phyloP scores from a whole-genome alignment of 37 sponge, comb jelly and placozoan genomes.

The Haliclona indistincta region DNA sequence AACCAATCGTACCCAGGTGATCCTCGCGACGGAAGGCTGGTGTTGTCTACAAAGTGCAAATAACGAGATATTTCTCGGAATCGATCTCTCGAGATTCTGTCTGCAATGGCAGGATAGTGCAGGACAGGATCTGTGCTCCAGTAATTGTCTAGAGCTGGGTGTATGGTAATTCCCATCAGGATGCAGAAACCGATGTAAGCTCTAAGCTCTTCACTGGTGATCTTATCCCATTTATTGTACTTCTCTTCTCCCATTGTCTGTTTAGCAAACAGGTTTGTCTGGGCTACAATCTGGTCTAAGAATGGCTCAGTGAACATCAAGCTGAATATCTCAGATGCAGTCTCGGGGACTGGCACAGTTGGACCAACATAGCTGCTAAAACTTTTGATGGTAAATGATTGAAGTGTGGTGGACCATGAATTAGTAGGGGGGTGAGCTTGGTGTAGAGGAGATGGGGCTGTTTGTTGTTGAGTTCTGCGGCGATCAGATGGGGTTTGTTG shows the following conservation, averaged over 20 bases:
- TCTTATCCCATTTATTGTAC: neutral
- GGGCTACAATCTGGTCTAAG: constrained; percentile 8
- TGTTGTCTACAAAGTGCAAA: constrained; percentile 25
- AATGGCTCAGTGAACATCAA: constrained; percentile 10
- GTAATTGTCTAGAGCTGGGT: constrained; percentile 19
- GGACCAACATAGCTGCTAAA: constrained; percentile 28
- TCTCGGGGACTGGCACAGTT: neutral
- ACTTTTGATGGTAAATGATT: neutral
- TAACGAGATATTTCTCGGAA: constrained; percentile 15
- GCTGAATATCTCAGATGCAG: neutral
- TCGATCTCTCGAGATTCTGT: constrained; percentile 14
- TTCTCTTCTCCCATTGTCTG: too few species aligned
- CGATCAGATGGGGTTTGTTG: too few species aligned
- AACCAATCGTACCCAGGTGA: constrained; percentile 16
- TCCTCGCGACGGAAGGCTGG: constrained; percentile 8
- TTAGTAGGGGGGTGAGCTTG: neutral
- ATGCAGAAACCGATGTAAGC: constrained; percentile 32
- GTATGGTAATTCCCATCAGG: constrained; percentile 25
- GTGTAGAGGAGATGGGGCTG: too few species aligned
- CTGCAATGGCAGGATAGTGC: constrained; percentile 23
- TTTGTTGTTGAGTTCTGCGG: too few species aligned
- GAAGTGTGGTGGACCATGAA: constrained; percentile 11
- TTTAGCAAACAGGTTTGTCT: too few species aligned
- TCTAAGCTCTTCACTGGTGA: constrained; percentile 15
- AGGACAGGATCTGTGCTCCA: neutral